phyloP scores from a whole-genome alignment of 2,888 invertebrate genomes.

The Eremobia ochroleuca region DNA sequence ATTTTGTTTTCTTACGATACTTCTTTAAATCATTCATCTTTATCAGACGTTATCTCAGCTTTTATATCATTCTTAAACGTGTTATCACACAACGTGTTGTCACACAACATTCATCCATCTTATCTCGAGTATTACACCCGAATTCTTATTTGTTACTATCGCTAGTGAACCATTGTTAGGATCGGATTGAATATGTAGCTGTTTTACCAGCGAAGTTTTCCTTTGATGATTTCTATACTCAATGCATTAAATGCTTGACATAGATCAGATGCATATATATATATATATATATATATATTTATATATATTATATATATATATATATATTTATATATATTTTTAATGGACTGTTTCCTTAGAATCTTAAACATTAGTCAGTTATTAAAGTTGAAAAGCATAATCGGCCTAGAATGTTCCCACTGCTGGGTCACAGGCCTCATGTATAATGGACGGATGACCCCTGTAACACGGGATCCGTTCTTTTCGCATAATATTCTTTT shows the following conservation, averaged over 20 bases:
- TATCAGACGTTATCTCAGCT: slow-evolving; percentile 6
- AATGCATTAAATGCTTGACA: neutral
- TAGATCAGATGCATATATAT: neutral
- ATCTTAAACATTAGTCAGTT: neutral
- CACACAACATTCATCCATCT: slow-evolving; percentile 22
- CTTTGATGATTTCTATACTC: neutral
- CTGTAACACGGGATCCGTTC: neutral
- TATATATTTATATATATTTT: no score
- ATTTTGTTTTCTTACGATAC: neutral
- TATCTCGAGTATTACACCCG: slow-evolving; percentile 14
- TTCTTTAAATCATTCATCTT: slow-evolving; percentile 6
- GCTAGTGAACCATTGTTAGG: slow-evolving; percentile 22
- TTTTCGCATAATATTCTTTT: no score
- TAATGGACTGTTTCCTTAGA: neutral
- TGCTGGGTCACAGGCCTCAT: neutral
- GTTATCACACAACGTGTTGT: no score
- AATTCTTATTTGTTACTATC: slow-evolving; percentile 14
- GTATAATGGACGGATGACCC: neutral
- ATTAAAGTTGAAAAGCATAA: neutral
- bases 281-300: no score
- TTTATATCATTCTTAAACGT: no score
- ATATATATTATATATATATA: no score
- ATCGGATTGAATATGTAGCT: slow-evolving; percentile 20
- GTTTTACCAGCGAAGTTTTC: neutral
- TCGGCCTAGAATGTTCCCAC: neutral